Evolutionary conservation across 2,888 invertebrate species (phyloP), one percentile per base, ranked within the genome.

Genomic region (Leptinotarsa rubiginosa): DNA sequence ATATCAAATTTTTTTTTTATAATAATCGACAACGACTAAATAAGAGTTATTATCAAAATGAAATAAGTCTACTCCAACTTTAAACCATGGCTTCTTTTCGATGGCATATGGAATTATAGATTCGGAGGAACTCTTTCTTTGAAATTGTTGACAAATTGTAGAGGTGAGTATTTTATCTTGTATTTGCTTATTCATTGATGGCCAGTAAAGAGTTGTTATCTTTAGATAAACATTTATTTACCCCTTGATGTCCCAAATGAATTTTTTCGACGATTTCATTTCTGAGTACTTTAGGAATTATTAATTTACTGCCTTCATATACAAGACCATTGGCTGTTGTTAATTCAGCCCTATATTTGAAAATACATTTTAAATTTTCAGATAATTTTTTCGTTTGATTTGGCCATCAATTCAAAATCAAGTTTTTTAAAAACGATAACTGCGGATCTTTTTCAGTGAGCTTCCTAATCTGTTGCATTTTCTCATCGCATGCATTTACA

Each of bases 291-390:
- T 49, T 49, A 49, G 49, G 49, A 15, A 31, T 3, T 31, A 31
- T 31, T 5, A 31, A 31, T 31, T 31, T 31, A 31, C 5, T 31
- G 31, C 31, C 31, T 31, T 31, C 3, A 31, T 7, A 31, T 7
- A 31, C 31, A 49, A 49, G 16, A 49, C 49, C 49, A 52, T 52
- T 52, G n/a, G 52, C 52, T 52, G 52, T 52, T 52, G 52, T 52
- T 52, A 52, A 52, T 52, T 52, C 52, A 52, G 52, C 52, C 52
- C 52, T 52, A 52, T 52, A 18, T 18, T 52, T 52, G 4, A 52
- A 52, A 18, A 52, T 18, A 52, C 52, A 52, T 52, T 52, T 52
- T 18, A 52, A 52, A n/a, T 52, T 52, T 52, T 52, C 52, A 3
- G 52, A n/a, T n/a, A 52, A 4, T 52, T 18, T n/a, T 52, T 52